Percentiles rank a stretch among this genome's conserved stretches.
phyloP scores from a whole-genome alignment of 1,140 invertebrate genomes.

The Megalopta genalis region DNA sequence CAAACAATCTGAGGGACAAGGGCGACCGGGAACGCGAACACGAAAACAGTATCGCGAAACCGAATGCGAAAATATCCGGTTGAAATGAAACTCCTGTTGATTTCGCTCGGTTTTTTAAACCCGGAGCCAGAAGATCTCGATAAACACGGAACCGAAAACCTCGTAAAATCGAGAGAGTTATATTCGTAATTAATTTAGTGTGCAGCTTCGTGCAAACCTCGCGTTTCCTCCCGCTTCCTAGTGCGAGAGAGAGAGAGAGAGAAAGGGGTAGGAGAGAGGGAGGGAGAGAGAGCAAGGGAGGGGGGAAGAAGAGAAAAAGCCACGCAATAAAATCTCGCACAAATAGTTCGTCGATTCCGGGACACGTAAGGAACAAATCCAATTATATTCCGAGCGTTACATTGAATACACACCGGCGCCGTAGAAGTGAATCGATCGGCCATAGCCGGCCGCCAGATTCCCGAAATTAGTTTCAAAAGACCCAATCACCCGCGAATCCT shows the following conservation, averaged over 20 bases:
- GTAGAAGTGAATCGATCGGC: neutral
- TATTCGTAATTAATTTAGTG: slow-evolving; percentile 2
- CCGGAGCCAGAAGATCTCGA: neutral
- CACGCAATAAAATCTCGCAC: neutral
- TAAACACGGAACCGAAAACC: neutral
- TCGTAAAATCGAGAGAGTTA: neutral
- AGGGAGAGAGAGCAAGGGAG: too few relatives aligned
- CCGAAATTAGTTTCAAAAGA: neutral
- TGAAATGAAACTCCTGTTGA: slow-evolving; percentile 1
- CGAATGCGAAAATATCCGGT: slow-evolving; percentile 1
- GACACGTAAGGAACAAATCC: neutral
- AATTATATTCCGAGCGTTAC: neutral
- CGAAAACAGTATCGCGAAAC: neutral
- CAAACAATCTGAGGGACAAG: neutral
- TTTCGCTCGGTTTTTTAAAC: neutral
- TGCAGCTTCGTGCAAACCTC: too few relatives aligned
- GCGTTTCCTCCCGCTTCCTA: too few relatives aligned
- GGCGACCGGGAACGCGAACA: neutral
- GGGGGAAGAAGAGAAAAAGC: too few relatives aligned
- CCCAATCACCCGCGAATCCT: neutral
- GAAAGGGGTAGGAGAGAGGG: too few relatives aligned
- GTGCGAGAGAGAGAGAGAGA: too few relatives aligned
- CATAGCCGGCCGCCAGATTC: neutral
- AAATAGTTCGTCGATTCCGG: neutral
- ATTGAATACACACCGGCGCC: neutral